Evolutionary conservation across 37 sponge, comb jelly and placozoan genomes (phyloP), one percentile per base, ranked within the genome.

Genomic region (Crambe crambe): DNA sequence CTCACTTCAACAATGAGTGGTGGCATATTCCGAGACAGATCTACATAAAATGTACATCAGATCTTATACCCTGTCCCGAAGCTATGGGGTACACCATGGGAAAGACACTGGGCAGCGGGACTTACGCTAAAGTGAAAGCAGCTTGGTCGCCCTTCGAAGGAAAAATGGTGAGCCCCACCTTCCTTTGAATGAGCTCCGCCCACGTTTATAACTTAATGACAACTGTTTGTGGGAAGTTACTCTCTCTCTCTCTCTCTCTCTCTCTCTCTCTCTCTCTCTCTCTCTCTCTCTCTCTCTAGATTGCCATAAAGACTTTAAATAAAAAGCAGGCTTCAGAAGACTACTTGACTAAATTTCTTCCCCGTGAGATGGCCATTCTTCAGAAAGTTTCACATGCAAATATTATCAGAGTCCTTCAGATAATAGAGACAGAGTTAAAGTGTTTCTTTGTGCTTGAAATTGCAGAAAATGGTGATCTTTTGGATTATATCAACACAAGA

Each of bases 51-150:
- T 67, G 56, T 43, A 32, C 59, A 6, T 51, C 66, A 15, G 36
- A 47, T 15, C 4, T 58, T 18, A 56, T 83, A 32, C 83, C 83
- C 21, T 63, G 75, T 63, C 79, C 80, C 2, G 82, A 90, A 42
- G 37, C 37, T 1, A 69, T 86, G 30, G 79, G 80, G 20, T 83
- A 85, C 62, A 61, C 76, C 4, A 70, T 73, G 27, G 94, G 91
- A 17, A 87, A 87, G 58, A 87, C 93, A 0, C 80, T 95, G 1
- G 95, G 95, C 8, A 85, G 85, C 60, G 95, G 95, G 27, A 91
- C 95, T 2, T 95, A 95, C 65, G 95, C 95, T 31, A 95, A 95
- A 76, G 95, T 95, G 39, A 88, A 88, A 41, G 91, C 88, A 12
- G 91, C 89, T 51, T 89, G 87, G 88, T 79, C 75, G 10, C 75